Conservation (phyloP, 2,888 invertebrate genomes). For the Euphydryas editha region DNA sequence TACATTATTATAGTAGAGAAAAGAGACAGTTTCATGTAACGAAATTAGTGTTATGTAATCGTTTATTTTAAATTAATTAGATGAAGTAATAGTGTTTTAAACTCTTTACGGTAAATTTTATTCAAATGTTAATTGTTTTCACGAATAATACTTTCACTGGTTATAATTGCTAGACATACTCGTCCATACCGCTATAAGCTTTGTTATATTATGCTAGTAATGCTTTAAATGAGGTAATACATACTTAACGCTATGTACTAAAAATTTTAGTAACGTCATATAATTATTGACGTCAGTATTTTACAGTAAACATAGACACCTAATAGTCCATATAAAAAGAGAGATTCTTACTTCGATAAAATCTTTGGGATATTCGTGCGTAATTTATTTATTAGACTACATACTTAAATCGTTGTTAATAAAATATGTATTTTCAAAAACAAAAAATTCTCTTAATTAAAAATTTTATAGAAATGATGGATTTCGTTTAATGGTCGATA, state of each 20-base stretch:
- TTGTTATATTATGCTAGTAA: not conserved
- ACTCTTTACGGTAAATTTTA: conserved; percentile 27
- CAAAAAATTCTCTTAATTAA: no score
- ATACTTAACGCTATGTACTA: not conserved
- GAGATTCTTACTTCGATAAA: no score
- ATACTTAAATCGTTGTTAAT: no score
- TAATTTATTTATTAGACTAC: no score
- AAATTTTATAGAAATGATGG: no score
- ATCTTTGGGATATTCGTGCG: no score
- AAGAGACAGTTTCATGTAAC: conserved; percentile 59
- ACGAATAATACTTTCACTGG: conserved; percentile 28
- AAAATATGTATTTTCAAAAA: no score
- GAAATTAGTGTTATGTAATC: conserved; percentile 59
- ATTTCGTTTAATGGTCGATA: no score
- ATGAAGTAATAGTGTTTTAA: conserved; percentile 29
- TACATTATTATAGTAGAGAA: conserved; percentile 53
- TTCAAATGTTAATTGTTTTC: conserved; percentile 20
- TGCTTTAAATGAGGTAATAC: not conserved
- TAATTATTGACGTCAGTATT: no score
- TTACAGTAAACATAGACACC: no score
- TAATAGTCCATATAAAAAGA: no score
- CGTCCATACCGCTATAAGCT: not conserved
- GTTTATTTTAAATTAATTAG: conserved; percentile 48
- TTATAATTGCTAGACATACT: conserved; percentile 2
- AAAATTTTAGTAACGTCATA: no score